Base-by-base conservation (phyloP, 2,113 vertebrate genomes). In the Passer montanus region DNA sequence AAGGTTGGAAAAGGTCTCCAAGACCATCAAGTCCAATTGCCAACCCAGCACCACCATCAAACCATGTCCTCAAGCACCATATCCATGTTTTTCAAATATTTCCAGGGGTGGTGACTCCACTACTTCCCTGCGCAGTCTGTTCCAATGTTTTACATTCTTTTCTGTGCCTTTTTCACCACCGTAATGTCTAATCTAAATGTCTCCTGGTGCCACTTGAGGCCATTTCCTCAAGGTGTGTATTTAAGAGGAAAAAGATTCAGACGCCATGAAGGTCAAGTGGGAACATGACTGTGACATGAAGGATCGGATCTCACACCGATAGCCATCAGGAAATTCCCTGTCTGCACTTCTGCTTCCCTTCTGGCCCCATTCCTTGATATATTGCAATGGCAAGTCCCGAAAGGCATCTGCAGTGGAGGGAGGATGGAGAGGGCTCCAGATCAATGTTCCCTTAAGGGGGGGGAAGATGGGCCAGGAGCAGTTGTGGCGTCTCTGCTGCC, bases 401-500 rank as follows among this genome's bases (percentile, higher is more conserved):
- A n/a, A 21, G 55, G 28, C 47, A 19, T 1, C 33, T 0, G 2
- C 35, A 15, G 52, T 23, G 27, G n/a, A 10, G 4, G 24, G 33
- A 19, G 37, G 37, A 15, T 1, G 50, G 33, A 39, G 17, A 31
- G 33, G 23, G 26, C 39, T 18, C 15, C 56, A 50, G 10, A 37
- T 3, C 2, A 2, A 2, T 13, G 24, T 55, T 10, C 13, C n/a
- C 21, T 22, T 1, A 0, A 37, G 10, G 15, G 19, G 7, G 6
- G 27, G 28, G 27, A 35, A 49, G 52, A 3, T 0, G 15, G 8
- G 23, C 11, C 46, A 4, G 55, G 9, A 15, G 20, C 60, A 4
- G 15, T 0, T 1, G 0, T 0, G 53, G 4, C 4, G 30, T 18
- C 35, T 4, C 58, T 6, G 35, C 56, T 11, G 8, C 14, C 3